These are phyloP conservation scores for Rallus limicola DNA, from an alignment of 2,113 vertebrate species.

Conservation along the genomic window DNA sequence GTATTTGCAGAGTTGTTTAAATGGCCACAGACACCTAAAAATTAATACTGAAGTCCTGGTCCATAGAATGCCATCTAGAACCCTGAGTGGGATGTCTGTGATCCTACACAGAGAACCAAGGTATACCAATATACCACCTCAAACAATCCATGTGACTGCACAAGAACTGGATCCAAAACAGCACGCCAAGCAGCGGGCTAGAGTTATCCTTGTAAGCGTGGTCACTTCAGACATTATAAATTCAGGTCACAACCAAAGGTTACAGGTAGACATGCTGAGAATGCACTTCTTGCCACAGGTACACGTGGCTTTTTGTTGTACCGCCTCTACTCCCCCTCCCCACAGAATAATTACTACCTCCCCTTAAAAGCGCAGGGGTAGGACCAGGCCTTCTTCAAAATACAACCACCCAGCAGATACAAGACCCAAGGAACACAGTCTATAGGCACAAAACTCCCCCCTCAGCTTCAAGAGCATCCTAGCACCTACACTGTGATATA, in stretches of 20 bases:
- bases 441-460: background rate
- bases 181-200: background rate
- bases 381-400: background rate
- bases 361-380: background rate
- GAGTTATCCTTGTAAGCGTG: accelerated
- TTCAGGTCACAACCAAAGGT: background rate
- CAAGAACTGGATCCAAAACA: background rate
- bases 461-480: background rate
- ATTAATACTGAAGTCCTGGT: background rate
- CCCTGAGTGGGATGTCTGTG: accelerated
- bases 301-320: accelerated
- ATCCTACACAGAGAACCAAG: background rate
- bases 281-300: background rate
- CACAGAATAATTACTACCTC: background rate
- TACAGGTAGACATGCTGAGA: background rate
- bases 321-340: no score
- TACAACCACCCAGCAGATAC: accelerated
- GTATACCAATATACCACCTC: background rate
- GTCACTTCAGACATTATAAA: background rate
- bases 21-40: background rate
- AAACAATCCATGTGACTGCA: background rate
- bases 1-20: background rate
- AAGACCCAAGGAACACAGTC: background rate
- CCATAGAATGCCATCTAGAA: background rate
- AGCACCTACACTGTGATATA: background rate